Base-by-base conservation (phyloP, 2,113 vertebrate genomes). In the Andinoacara biseriatus region DNA sequence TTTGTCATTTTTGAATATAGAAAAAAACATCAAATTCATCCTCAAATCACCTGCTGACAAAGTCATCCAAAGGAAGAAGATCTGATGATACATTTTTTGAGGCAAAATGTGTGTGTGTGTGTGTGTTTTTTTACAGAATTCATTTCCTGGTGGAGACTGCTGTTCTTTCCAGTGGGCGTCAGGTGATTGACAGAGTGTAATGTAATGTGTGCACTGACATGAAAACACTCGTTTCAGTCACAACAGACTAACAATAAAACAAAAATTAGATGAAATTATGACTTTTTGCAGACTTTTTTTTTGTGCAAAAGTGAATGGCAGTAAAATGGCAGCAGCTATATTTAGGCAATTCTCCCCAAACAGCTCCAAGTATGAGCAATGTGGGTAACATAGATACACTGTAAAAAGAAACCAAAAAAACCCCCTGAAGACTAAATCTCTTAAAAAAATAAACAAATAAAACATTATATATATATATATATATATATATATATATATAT, bases 131-230 rank as follows among this genome's bases (percentile, higher is more conserved):
- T 63, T 62, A 1, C 58, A 22, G 72, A 35, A 35, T 75, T 77
- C 61, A 69, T 80, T 84, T 85, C 67, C 77, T 76, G 31, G 60
- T 74, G 52, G 77, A 79, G 49, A 54, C 35, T 38, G 77, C 17
- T 18, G 3, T 17, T 85, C 17, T 26, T 76, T 76, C 58, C 76
- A 77, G 90, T 81, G 72, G 88, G 89, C 18, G 75, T 88, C 84
- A 43, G 54, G 76, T 87, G 86, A 88, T 86, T 91, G 90, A 90
- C 89, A 85, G 38, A 76, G 60, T 82, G 40, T 65, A 74, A 78
- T 65, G 76, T 58, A 84, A 83, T 69, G 80, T 74, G 62, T 17
- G 62, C 49, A 3, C 59, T 46, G 79, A 81, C 85, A 83, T 88
- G 65, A 83, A 80, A 87, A 76, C 72, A 80, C 81, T 88, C 76